Conservation (phyloP, 1,140 invertebrate genomes). For the Schlechtendalia chinensis region DNA sequence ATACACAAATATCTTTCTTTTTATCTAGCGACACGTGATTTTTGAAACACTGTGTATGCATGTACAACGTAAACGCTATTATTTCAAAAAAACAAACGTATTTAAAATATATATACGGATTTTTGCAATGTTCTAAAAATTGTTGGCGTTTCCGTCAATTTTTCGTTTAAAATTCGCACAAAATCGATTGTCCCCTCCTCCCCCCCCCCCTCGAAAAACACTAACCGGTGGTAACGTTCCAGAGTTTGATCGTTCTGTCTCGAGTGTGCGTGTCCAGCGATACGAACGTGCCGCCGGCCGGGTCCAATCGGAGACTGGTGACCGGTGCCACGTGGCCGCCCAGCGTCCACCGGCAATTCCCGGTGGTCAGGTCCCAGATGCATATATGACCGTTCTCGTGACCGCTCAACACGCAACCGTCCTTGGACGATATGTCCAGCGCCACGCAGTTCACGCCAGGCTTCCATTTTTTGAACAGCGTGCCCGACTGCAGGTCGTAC, state of each 20-base stretch:
- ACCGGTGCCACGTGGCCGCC: constrained; percentile 74
- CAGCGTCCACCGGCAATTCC: constrained; percentile 69
- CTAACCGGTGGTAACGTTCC: constrained; percentile 77
- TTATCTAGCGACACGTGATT: too few species aligned
- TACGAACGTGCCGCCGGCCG: constrained; percentile 67
- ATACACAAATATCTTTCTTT: too few species aligned
- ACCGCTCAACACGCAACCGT: constrained; percentile 78
- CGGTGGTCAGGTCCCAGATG: constrained; percentile 86
- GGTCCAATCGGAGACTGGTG: constrained; percentile 68
- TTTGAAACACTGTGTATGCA: too few species aligned
- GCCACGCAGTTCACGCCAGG: constrained; percentile 75
- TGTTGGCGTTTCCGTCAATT: too few species aligned
- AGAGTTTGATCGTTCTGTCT: constrained; percentile 73
- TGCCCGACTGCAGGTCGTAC: constrained; percentile 88
- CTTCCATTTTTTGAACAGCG: constrained; percentile 87
- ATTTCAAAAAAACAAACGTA: too few species aligned
- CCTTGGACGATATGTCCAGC: constrained; percentile 75
- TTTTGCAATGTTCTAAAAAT: too few species aligned
- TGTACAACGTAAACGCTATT: too few species aligned
- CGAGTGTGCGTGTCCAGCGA: constrained; percentile 69
- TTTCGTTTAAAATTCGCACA: too few species aligned
- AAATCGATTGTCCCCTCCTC: too few species aligned
- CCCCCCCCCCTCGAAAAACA: too few species aligned
- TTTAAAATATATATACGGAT: too few species aligned
- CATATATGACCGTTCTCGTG: constrained; percentile 76